Base-by-base conservation (phyloP, 2,888 invertebrate species). In the Agrotis ipsilon region DNA sequence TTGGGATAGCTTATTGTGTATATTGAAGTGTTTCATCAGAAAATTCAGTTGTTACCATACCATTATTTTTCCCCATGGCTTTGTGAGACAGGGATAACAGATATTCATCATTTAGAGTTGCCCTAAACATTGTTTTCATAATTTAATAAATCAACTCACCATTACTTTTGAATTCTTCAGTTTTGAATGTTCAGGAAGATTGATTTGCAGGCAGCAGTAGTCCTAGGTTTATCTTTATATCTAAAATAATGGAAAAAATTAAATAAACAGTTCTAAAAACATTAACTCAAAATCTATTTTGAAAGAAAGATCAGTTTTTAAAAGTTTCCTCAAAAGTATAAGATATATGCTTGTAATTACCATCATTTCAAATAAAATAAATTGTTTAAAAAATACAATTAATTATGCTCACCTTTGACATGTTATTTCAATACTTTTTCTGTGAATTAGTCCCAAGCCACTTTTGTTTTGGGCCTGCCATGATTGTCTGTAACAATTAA, bases 61-160 rank as follows among this genome's bases (percentile, higher is more conserved):
- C 92, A 92, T 91, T 87, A 68, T 85, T 87, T 85, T 52, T 92
- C 92, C 88, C 91, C 92, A 92, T 62, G 92, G 78, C 79, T 91
- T 87, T 81, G 92, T 92, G 90, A 92, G 92, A 88, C 92, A 93
- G 93, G 93, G 92, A 92, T 92, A 93, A 93, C 93, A 90, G 84
- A 84, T 88, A 81, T 83, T 92, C 92, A 92, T 92, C 92, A 92
- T 89, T 78, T 49, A 66, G 24, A 14, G 19, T 19, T 45, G 4
- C n/a, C 3, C n/a, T 4, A 24, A 52, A 24, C 14, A 21, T 46
- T 19, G 0, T n/a, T 45, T 11, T 9, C 18, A 49, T 14, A 45
- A 11, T 21, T n/a, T 46, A 21, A 13, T 48, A 14, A 32, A 27
- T 11, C 2, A 63, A 52, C 78, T 78, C 27, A 75, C 75, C 59